Base-by-base conservation (phyloP, 1,140 invertebrate genomes). In the Pseudomyrmex sp. region DNA sequence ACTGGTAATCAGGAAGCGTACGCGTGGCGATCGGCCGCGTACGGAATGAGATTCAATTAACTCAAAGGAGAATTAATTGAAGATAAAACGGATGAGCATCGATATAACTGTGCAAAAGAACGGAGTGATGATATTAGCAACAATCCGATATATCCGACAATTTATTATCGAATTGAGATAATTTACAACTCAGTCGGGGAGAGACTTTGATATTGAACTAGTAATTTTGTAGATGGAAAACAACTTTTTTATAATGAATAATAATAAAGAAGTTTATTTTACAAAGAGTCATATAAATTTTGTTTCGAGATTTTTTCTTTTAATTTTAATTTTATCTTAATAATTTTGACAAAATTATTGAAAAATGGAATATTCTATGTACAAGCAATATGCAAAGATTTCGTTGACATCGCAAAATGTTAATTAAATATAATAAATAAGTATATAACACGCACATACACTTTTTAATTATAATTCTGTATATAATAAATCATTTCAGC, bases 21-120 rank as follows among this genome's bases (percentile, higher is more conserved):
- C 18, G 8, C 52, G 50, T 65, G 13, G 8, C 44, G 50, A 74
- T 69, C 20, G 50, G 26, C 56, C 15, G 79, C 35, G n/a, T 44
- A 35, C 4, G 59, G 15, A 66, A 10, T 58, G 35, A 35, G 48
- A 68, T 12, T 87, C 62, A 63, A 87, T 84, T 84, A 79, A 84
- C 44, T 83, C 15, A 8, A 20, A 18, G 18, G n/a, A 26, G 54
- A 86, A 86, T 59, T 66, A 79, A 88, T 80, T 70, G 26, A 50
- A 76, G 50, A 56, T 76, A 66, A 82, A 76, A 83, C 58, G 15
- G 18, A 76, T 35, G 20, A 10, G 0, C 9, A 9, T 12, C n/a
- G 44, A 54, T 9, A 54, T 48, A 65, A 46, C 2, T 1, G 44
- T 7, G 8, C 56, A 0, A 35, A 70, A n/a, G 52, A 76, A 83